Conservation (phyloP, 2,888 invertebrate species). For the Embidobia sp. region DNA sequence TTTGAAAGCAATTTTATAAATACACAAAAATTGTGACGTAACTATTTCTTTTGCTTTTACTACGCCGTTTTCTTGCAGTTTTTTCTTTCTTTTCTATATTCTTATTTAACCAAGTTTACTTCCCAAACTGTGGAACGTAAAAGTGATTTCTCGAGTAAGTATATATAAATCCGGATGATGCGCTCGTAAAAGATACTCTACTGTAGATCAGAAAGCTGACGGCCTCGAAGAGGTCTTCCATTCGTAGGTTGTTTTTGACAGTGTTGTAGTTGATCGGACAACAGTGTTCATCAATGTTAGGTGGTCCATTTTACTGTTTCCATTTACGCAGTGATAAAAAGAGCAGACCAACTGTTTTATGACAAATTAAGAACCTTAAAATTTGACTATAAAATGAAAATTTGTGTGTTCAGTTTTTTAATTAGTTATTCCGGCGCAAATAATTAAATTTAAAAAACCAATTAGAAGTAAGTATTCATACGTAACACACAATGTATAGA, state of each 20-base stretch:
- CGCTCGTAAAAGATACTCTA: constrained; percentile 76
- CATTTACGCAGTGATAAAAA: constrained; percentile 18
- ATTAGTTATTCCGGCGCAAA: background rate
- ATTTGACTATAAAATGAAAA: constrained; percentile 9
- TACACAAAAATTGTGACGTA: no score
- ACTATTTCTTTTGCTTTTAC: no score
- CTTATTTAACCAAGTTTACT: background rate
- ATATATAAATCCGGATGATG: constrained; percentile 80
- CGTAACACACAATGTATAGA: constrained; percentile 3
- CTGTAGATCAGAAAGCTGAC: constrained; percentile 54
- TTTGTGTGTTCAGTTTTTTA: background rate
- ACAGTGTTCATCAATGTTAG: constrained; percentile 39
- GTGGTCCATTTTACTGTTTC: constrained; percentile 22
- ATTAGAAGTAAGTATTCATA: background rate
- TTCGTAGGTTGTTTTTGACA: constrained; percentile 48
- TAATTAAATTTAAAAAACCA: constrained; percentile 12
- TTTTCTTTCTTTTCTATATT: no score
- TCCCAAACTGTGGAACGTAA: constrained; percentile 35
- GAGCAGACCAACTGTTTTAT: constrained; percentile 10
- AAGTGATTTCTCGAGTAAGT: constrained; percentile 75
- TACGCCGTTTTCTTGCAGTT: no score
- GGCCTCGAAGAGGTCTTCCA: constrained; percentile 45
- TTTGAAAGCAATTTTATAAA: no score
- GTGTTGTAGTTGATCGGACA: constrained; percentile 49
- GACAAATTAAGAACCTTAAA: constrained; percentile 10